Evolutionary conservation across 2,797 vertebrate species (phyloP), one percentile per base, ranked within the genome.

Genomic region (Rhinophrynus dorsalis): DNA sequence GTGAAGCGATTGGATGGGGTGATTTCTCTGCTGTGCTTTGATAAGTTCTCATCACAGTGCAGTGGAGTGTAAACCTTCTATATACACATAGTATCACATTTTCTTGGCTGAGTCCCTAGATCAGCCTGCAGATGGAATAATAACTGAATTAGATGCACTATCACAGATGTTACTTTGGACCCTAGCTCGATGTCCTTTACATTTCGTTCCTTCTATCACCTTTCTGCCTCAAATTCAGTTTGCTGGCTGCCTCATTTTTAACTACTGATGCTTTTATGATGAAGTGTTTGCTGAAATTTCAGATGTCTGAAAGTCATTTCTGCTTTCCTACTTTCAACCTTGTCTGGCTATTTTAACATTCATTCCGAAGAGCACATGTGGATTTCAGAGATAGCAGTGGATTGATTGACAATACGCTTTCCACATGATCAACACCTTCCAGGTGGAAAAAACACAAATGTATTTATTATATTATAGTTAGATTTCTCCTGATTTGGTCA

Each of bases 41-140:
- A 82, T 77, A 77, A 83, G 78, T 78, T 83, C 79, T 82, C 77
- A 81, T 81, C 65, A 6, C 27, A 70, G 77, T 75, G 78, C 80
- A 76, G 64, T 77, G 76, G 79, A 80, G 80, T 81, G 56, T 80
- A 79, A 81, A 76, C 75, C 74, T 55, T 74, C 29, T 67, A 75
- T 66, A 59, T 70, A 78, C 68, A 78, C 75, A 78, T 79, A 82
- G 81, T 80, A 78, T 81, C 78, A 76, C 60, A 80, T 75, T 77
- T 72, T 82, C 80, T 70, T 65, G 78, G 74, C 77, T 76, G 67
- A 79, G 74, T 76, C 76, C 54, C 73, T 72, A 78, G 45, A 80
- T 83, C 76, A 79, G 15, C 44, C 71, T 67, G 67, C 51, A 81
- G 79, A 76, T 44, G 24, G 78, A 78, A 75, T 67, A 80, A 77